phyloP scores from a whole-genome alignment of 1,140 invertebrate genomes.

The Bombus confusus region DNA sequence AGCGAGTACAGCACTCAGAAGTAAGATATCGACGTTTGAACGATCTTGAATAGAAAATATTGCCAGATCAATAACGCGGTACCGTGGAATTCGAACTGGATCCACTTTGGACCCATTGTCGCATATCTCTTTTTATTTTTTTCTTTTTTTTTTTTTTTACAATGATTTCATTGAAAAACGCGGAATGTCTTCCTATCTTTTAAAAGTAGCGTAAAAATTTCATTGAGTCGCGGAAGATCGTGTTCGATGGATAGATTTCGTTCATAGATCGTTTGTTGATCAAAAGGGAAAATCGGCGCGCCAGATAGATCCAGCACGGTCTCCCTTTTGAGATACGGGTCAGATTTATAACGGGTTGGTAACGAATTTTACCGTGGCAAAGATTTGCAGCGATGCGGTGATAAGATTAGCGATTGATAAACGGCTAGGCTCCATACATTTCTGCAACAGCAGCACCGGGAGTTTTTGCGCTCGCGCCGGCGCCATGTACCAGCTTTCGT shows the following conservation, averaged over 20 bases:
- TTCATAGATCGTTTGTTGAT: background rate
- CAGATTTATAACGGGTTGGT: slow-evolving; percentile 2
- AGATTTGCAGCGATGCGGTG: slow-evolving; percentile 7
- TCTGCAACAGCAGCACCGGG: background rate
- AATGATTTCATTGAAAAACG: too few species aligned
- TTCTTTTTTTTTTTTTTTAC: background rate
- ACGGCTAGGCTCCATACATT: background rate
- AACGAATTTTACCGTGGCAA: slow-evolving; percentile 28
- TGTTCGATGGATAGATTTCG: background rate
- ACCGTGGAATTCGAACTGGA: background rate
- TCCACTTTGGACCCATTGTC: background rate
- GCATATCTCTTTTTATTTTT: background rate
- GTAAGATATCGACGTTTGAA: slow-evolving; percentile 1
- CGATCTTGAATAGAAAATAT: slow-evolving; percentile 21
- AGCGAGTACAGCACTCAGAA: background rate
- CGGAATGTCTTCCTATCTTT: too few species aligned
- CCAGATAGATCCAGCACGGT: background rate
- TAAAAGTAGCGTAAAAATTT: background rate
- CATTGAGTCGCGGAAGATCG: background rate
- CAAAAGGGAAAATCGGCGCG: background rate
- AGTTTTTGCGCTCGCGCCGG: background rate
- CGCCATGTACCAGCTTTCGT: background rate
- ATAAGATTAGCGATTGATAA: slow-evolving; percentile 16
- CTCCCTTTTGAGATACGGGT: background rate
- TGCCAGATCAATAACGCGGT: background rate